Percentiles rank a stretch among this genome's conserved stretches.
Evolutionary conservation across 2,797 vertebrate genomes (phyloP).

Genomic region (Myotis findleyi): DNA sequence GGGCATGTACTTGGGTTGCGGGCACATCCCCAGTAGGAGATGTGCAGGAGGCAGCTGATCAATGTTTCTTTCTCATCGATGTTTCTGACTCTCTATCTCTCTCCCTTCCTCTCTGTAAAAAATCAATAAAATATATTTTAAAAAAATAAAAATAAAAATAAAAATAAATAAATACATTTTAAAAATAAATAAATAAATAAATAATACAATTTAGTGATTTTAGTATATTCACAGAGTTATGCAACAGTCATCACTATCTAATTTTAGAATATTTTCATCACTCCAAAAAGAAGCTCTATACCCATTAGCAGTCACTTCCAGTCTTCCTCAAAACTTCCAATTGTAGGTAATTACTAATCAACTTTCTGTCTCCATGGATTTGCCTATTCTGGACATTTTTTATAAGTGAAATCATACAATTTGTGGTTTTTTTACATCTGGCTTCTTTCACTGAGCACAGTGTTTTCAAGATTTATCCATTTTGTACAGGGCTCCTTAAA

Average conservation of each 20-base stretch:
- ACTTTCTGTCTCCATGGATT: neutral
- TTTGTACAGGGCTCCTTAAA: neutral
- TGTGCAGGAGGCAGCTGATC: too few species aligned
- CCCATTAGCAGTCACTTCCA: neutral
- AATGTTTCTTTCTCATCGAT: too few species aligned
- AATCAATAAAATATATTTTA: too few species aligned
- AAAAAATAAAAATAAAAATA: too few species aligned
- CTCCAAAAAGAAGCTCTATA: neutral
- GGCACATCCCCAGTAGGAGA: too few species aligned
- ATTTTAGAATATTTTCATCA: conserved; percentile 19
- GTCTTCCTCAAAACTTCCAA: neutral
- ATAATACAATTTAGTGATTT: neutral
- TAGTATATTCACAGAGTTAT: neutral
- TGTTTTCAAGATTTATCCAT: neutral
- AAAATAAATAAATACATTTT: too few species aligned
- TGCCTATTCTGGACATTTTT: neutral
- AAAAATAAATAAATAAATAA: too few species aligned
- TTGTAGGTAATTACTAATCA: neutral
- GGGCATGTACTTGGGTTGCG: too few species aligned
- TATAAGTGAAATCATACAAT: neutral
- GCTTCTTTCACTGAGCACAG: neutral
- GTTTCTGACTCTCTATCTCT: too few species aligned
- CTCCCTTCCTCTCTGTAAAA: too few species aligned
- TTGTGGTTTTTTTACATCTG: neutral
- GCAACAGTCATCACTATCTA: neutral